phyloP scores from a whole-genome alignment of 1,140 invertebrate genomes.

The Littorina saxatilis region DNA sequence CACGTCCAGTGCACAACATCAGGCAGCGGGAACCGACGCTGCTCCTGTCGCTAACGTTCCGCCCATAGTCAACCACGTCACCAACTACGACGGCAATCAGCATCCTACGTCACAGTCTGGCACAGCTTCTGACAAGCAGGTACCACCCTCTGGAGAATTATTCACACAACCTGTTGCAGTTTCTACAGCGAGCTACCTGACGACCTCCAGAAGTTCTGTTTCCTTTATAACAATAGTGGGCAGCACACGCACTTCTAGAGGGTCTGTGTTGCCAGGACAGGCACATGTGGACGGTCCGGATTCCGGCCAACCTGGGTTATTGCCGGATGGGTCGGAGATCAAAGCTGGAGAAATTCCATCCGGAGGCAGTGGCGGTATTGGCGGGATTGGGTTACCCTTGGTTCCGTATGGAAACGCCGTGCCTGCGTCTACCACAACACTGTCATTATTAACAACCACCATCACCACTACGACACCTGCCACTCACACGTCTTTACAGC shows the following conservation, averaged over 20 bases:
- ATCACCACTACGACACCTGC: not conserved
- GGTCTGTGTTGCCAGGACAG: no score
- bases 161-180: no score
- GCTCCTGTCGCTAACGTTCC: constrained; percentile 2
- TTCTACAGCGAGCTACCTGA: no score
- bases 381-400: constrained; percentile 1
- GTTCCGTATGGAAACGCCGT: not conserved
- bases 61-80: not conserved
- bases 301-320: no score
- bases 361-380: no score
- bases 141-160: no score
- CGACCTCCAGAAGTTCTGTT: no score
- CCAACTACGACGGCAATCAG: not conserved
- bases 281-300: no score
- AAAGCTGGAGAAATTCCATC: not conserved
- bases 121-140: no score
- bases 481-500: not conserved
- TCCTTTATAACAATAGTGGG: no score
- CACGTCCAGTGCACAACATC: no score
- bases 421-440: not conserved
- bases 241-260: no score
- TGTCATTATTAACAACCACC: not conserved
- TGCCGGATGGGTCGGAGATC: not conserved
- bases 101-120: not conserved
- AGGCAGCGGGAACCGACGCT: not conserved